Evolutionary conservation across 2,113 vertebrate species (phyloP).

Genomic region (Myrmecobius fasciatus): DNA sequence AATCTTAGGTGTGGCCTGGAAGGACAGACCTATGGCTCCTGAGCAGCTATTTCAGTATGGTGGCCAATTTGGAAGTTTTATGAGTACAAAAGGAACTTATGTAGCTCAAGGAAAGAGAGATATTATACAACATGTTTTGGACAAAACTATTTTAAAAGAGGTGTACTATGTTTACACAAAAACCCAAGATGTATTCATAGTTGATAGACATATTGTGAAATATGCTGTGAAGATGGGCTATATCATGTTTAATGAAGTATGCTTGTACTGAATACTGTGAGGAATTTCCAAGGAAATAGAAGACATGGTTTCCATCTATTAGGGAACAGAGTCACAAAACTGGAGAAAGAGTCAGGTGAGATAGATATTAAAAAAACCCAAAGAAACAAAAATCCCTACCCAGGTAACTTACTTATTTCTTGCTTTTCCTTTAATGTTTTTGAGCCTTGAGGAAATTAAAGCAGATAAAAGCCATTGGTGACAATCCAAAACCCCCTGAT

Average conservation of each 20-base stretch:
- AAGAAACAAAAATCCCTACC: background rate
- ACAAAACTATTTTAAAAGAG: background rate
- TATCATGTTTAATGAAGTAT: background rate
- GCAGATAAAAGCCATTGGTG: background rate
- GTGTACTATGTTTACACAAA: constrained; percentile 22
- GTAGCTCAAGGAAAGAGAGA: constrained; percentile 50
- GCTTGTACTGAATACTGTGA: rapidly evolving
- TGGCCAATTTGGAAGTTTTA: constrained; percentile 2
- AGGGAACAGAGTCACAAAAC: background rate
- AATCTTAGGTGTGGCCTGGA: background rate
- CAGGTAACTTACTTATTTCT: background rate
- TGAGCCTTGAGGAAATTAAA: background rate
- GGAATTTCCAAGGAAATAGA: background rate
- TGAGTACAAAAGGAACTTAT: constrained; percentile 46
- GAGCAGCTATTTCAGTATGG: background rate
- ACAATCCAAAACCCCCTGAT: background rate
- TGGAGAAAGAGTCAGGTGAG: background rate
- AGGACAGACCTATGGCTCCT: background rate
- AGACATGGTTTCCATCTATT: background rate
- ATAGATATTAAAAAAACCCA: background rate
- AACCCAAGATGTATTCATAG: constrained; percentile 12
- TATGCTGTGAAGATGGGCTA: constrained; percentile 17
- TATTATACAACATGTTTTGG: constrained; percentile 19
- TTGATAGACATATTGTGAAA: background rate
- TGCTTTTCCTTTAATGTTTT: background rate